Percentiles rank a stretch among this genome's conserved stretches.
phyloP scores from a whole-genome alignment of 2,113 vertebrate species.

The Nasalis larvatus region DNA sequence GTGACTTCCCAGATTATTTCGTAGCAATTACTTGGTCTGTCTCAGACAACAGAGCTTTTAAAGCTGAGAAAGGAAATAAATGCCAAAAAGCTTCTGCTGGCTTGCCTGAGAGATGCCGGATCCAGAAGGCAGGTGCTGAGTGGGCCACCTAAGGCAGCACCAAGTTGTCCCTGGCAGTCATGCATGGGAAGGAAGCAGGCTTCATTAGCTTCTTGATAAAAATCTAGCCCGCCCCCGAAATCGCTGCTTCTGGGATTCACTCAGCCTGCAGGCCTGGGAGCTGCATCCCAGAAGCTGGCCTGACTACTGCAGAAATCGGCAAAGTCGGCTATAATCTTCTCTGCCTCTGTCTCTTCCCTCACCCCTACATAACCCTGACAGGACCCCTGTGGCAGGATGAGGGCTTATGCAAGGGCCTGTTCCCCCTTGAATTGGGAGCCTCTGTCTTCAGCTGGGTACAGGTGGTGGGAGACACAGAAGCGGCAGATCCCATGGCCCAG shows the following conservation, averaged over 20 bases:
- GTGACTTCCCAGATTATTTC: neutral
- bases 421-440: neutral
- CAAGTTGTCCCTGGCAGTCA: neutral
- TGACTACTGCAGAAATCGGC: neutral
- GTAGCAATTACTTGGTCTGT: neutral
- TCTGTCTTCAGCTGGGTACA: neutral
- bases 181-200: neutral
- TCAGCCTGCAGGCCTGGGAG: neutral
- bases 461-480: neutral
- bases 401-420: neutral
- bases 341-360: too few species aligned
- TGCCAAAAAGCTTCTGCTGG: neutral
- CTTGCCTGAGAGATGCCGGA: neutral
- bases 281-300: neutral
- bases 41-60: neutral
- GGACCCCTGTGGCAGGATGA: neutral
- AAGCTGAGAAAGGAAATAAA: conserved; percentile 32
- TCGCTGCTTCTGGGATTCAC: neutral
- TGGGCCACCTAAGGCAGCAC: neutral
- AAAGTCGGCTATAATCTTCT: neutral
- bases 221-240: neutral
- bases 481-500: neutral
- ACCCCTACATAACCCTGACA: neutral
- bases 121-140: conserved; percentile 31
- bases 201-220: conserved; percentile 26